Evolutionary conservation across 2,797 vertebrate species (phyloP).

Genomic region (Rhabdophis nuchalis): DNA sequence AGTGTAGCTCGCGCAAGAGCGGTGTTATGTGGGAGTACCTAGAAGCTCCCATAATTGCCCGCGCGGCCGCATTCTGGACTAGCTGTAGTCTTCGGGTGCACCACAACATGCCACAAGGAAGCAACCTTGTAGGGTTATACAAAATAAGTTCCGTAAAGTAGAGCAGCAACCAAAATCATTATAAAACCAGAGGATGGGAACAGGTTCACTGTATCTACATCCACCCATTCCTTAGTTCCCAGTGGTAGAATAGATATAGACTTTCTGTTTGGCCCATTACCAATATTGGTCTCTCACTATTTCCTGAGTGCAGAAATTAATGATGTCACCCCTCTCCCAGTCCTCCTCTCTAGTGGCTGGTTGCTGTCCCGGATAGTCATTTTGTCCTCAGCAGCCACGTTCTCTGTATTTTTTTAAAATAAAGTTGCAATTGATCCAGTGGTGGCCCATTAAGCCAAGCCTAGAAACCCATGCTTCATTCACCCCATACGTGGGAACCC

Average conservation of each 20-base stretch:
- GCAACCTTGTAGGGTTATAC: not conserved
- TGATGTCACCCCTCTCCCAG: not conserved
- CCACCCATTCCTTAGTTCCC: not conserved
- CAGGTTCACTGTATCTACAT: not conserved
- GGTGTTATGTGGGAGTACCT: no score
- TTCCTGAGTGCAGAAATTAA: not conserved
- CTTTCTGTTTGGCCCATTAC: not conserved
- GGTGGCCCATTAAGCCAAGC: not conserved
- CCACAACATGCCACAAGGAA: not conserved
- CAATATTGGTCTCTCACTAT: not conserved
- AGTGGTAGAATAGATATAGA: not conserved
- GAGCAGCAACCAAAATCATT: not conserved
- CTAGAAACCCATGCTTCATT: not conserved
- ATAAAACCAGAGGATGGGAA: not conserved
- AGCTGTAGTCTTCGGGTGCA: no score
- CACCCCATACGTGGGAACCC: not conserved
- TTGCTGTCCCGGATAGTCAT: not conserved
- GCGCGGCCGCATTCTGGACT: no score
- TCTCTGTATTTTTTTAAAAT: not conserved
- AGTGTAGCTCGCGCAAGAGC: no score
- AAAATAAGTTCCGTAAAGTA: not conserved
- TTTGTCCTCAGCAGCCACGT: not conserved
- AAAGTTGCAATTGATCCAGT: not conserved
- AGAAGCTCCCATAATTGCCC: no score
- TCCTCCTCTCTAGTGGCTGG: not conserved